These are phyloP conservation scores for Drosophila asahinai DNA, from an alignment of 1,140 invertebrate genomes.

Conservation along the genomic window DNA sequence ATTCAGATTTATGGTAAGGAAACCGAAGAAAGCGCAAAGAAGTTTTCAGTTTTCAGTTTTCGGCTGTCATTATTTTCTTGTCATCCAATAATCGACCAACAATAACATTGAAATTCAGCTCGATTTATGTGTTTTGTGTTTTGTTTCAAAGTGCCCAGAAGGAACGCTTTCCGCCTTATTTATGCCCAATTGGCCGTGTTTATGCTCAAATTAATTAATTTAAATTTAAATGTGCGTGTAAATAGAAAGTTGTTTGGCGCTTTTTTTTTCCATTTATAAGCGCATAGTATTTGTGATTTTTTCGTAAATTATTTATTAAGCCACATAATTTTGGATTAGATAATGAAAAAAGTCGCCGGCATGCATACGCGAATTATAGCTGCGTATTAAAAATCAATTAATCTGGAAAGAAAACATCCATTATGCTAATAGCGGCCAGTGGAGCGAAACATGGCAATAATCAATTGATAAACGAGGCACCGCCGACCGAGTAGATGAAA, in stretches of 20 bases:
- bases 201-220: conserved; percentile 53
- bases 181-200: conserved; percentile 44
- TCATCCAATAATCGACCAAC: conserved; percentile 42
- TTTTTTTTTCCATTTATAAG: conserved; percentile 2
- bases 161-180: conserved; percentile 10
- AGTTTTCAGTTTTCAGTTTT: conserved; percentile 27
- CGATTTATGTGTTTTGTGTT: not conserved
- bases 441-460: conserved; percentile 4
- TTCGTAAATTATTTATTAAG: conserved; percentile 57
- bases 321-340: conserved; percentile 63
- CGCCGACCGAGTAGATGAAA: conserved; percentile 14
- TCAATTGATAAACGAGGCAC: conserved; percentile 46
- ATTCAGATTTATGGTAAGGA: conserved; percentile 42
- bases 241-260: conserved; percentile 46
- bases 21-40: conserved; percentile 45
- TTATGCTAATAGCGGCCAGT: conserved; percentile 44
- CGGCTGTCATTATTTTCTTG: conserved; percentile 28
- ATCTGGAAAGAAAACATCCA: conserved; percentile 49
- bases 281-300: not conserved
- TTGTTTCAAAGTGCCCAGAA: not conserved
- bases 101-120: conserved; percentile 17
- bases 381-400: conserved; percentile 63
- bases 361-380: conserved; percentile 25
- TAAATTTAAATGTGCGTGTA: conserved; percentile 53
- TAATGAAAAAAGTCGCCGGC: conserved; percentile 22